Percentiles rank a stretch among this genome's conserved stretches.
Conservation (phyloP, 2,888 invertebrate species). For the Stenotaenia linearis region DNA sequence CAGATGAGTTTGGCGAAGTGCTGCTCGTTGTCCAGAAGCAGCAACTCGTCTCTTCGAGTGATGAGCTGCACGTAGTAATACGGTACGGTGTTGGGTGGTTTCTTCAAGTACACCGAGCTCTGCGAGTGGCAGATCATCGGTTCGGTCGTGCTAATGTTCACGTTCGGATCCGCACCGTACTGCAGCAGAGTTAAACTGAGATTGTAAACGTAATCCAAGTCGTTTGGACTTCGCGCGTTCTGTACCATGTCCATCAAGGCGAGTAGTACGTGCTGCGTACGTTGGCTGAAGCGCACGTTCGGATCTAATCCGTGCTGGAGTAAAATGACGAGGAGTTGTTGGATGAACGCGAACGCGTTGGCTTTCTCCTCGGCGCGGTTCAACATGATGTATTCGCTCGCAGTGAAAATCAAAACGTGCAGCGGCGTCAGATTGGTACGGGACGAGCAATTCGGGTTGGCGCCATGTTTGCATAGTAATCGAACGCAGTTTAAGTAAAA, state of each 20-base stretch:
- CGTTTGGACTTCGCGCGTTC: slow-evolving; percentile 60
- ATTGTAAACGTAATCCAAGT: slow-evolving; percentile 64
- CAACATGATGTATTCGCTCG: slow-evolving; percentile 63
- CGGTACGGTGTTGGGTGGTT: slow-evolving; percentile 56
- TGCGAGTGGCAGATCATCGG: slow-evolving; percentile 53
- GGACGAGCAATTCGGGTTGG: slow-evolving; percentile 38
- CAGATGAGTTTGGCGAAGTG: slow-evolving; percentile 61
- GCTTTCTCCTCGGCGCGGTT: slow-evolving; percentile 60
- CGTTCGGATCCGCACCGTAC: slow-evolving; percentile 67
- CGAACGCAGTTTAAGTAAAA: slow-evolving; percentile 66
- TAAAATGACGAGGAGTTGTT: slow-evolving; percentile 60
- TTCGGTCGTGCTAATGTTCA: slow-evolving; percentile 54
- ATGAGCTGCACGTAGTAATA: slow-evolving; percentile 66
- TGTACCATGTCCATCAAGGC: slow-evolving; percentile 60
- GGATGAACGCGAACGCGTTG: slow-evolving; percentile 61
- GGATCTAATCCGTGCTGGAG: slow-evolving; percentile 63
- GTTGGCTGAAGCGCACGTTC: slow-evolving; percentile 52
- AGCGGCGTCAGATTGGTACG: slow-evolving; percentile 61
- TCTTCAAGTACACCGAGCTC: slow-evolving; percentile 54
- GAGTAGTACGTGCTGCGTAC: slow-evolving; percentile 64
- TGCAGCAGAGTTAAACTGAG: slow-evolving; percentile 64
- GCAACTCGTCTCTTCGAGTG: slow-evolving; percentile 54
- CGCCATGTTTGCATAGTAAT: slow-evolving; percentile 52
- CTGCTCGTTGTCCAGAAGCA: slow-evolving; percentile 56
- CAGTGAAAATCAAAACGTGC: slow-evolving; percentile 64